These are phyloP conservation scores for Harmothoe impar DNA, from an alignment of 2,888 invertebrate species.

Conservation along the genomic window DNA sequence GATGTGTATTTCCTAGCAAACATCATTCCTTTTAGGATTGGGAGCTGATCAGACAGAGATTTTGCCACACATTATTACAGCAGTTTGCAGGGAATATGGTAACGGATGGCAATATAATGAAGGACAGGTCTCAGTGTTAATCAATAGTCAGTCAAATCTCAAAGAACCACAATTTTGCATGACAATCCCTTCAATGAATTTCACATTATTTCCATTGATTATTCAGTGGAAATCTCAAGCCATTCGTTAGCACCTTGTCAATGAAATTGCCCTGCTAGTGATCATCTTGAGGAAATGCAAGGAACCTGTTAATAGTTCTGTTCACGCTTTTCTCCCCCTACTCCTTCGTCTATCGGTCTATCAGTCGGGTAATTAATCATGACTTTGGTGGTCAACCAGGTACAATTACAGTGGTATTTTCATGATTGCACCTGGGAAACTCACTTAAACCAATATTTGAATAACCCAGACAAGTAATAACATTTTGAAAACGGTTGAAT, in stretches of 20 bases:
- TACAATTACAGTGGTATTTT: not conserved
- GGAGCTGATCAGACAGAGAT: not conserved
- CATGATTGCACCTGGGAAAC: not conserved
- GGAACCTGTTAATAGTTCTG: not conserved
- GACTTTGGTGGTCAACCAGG: not conserved
- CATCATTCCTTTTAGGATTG: too few relatives aligned
- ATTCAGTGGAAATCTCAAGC: not conserved
- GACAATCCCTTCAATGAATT: not conserved
- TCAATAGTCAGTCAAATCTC: not conserved
- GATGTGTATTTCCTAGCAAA: too few relatives aligned
- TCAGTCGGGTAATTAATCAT: too few relatives aligned
- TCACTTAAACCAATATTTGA: too few relatives aligned
- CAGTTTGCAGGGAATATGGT: not conserved
- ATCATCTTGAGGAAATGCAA: not conserved
- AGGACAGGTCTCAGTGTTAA: not conserved
- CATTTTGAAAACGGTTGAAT: too few relatives aligned
- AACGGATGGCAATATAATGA: not conserved
- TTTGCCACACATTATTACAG: not conserved
- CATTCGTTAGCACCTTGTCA: not conserved
- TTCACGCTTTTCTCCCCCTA: not conserved
- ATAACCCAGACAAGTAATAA: too few relatives aligned
- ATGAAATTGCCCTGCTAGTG: not conserved
- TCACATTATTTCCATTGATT: conserved; percentile 4
- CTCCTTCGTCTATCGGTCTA: too few relatives aligned
- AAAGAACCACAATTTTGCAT: not conserved